Conservation (phyloP, 2,113 vertebrate genomes). For the Prunella fulvescens region DNA sequence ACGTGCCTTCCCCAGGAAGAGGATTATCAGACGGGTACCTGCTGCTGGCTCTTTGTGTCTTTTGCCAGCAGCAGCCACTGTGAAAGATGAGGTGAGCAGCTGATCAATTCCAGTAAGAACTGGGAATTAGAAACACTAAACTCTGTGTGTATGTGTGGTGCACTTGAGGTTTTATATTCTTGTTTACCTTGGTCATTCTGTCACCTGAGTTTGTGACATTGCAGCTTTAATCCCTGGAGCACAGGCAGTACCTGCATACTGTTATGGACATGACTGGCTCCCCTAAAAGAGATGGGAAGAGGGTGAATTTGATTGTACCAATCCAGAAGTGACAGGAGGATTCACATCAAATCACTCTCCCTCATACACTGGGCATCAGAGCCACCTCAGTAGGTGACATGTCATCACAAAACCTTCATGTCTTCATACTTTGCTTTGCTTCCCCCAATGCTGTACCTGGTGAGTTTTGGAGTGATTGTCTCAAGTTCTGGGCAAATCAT, state of each 20-base stretch:
- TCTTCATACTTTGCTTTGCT: neutral
- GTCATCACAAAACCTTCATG: neutral
- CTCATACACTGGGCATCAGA: neutral
- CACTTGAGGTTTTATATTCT: neutral
- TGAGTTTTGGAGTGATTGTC: neutral
- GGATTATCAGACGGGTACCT: neutral
- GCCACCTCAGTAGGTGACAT: neutral
- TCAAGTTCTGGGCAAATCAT: neutral
- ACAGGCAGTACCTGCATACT: neutral
- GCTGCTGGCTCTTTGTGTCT: neutral
- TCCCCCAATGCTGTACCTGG: neutral
- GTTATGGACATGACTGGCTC: neutral
- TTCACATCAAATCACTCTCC: neutral
- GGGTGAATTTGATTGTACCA: neutral
- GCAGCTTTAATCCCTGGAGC: neutral
- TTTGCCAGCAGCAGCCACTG: neutral
- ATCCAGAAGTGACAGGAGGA: neutral
- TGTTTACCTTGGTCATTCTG: neutral
- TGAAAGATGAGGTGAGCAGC: neutral
- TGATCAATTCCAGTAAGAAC: neutral
- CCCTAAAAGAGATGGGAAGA: neutral
- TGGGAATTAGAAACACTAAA: neutral
- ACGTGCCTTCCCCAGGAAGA: neutral
- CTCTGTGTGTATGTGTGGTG: fast-evolving
- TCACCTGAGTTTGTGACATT: neutral